Percentiles rank a stretch among this genome's conserved stretches.
These are phyloP conservation scores for Luperina testacea DNA, from an alignment of 2,888 invertebrate species.

Conservation along the genomic window DNA sequence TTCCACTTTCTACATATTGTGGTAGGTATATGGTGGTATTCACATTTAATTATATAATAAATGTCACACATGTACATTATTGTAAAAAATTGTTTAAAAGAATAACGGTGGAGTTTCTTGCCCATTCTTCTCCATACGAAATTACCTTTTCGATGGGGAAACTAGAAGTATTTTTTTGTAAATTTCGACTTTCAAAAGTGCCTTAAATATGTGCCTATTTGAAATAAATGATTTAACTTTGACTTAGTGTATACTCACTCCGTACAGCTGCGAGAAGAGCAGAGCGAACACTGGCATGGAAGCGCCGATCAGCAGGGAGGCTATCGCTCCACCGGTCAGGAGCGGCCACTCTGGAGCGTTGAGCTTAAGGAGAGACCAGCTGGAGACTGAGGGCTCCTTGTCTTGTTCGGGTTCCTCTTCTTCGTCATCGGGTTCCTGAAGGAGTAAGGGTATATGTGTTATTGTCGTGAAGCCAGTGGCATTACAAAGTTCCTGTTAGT, in stretches of 20 bases:
- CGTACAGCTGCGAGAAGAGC: slow-evolving; percentile 92
- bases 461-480: background rate
- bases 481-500: background rate
- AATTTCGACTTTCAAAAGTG: too few species aligned
- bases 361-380: slow-evolving; percentile 87
- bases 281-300: slow-evolving; percentile 92
- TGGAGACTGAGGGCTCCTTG: slow-evolving; percentile 68
- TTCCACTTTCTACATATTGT: too few species aligned
- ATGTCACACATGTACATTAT: too few species aligned
- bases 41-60: too few species aligned
- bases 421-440: slow-evolving; percentile 59
- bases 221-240: too few species aligned
- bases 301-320: slow-evolving; percentile 92
- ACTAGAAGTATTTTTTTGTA: too few species aligned
- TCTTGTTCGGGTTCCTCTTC: slow-evolving; percentile 56
- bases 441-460: background rate
- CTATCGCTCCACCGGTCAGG: slow-evolving; percentile 89
- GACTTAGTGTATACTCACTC: slow-evolving; percentile 86
- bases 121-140: too few species aligned
- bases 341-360: slow-evolving; percentile 92
- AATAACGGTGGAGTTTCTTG: too few species aligned
- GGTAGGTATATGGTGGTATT: too few species aligned
- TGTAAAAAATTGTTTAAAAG: too few species aligned
- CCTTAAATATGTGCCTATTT: too few species aligned
- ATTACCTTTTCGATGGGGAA: too few species aligned